These are phyloP conservation scores for Euphydryas editha DNA, from an alignment of 2,888 invertebrate genomes.

Conservation along the genomic window DNA sequence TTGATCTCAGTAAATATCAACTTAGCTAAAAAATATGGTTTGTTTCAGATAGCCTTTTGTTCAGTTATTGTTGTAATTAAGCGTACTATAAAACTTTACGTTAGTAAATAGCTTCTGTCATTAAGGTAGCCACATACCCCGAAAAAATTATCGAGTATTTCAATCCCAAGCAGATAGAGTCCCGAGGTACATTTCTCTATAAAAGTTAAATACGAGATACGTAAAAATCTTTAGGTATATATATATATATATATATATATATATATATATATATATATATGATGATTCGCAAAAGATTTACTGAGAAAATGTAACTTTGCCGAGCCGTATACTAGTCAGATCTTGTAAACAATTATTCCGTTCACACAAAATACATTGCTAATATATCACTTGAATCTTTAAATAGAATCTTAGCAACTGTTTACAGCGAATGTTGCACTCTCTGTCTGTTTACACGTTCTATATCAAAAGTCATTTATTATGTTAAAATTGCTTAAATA, in stretches of 20 bases:
- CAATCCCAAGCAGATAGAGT: no score
- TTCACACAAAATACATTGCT: conserved; percentile 34
- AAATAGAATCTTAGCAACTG: conserved; percentile 61
- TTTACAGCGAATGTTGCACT: conserved; percentile 58
- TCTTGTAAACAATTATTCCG: neutral
- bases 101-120: no score
- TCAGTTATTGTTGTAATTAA: no score
- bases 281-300: neutral
- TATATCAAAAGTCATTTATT: conserved; percentile 52
- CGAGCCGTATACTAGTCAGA: neutral
- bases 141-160: no score
- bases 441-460: conserved; percentile 54
- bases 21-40: no score
- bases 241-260: no score
- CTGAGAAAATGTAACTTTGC: neutral
- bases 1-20: no score
- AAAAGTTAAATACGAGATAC: neutral
- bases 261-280: neutral
- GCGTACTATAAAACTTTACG: no score
- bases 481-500: conserved; percentile 24
- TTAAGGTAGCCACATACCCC: no score
- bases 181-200: no score
- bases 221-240: neutral
- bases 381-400: conserved; percentile 55
- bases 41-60: no score